Conservation (phyloP, 2,888 invertebrate genomes). For the Empis livida region DNA sequence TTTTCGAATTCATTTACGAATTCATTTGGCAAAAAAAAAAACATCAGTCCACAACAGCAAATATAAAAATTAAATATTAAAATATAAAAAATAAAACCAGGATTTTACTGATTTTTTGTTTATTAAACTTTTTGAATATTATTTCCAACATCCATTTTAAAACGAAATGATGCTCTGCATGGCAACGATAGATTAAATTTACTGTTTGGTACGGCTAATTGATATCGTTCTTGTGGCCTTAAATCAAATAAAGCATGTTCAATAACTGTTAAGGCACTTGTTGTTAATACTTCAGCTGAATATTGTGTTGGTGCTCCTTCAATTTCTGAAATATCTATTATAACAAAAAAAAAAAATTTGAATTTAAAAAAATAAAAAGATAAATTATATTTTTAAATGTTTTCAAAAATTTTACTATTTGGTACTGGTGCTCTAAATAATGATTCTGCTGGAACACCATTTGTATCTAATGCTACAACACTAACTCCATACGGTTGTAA, state of each 20-base stretch:
- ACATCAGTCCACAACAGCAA: no score
- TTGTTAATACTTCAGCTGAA: constrained; percentile 48
- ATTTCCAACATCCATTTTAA: constrained; percentile 12
- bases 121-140: constrained; percentile 1
- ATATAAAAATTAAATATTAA: no score
- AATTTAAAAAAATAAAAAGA: background rate
- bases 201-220: constrained; percentile 27
- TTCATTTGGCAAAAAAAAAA: no score
- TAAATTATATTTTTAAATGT: background rate
- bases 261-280: constrained; percentile 45
- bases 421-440: constrained; percentile 52
- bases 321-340: constrained; percentile 29
- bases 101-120: no score
- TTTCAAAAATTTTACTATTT: constrained; percentile 34
- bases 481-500: constrained; percentile 56
- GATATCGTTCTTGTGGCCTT: constrained; percentile 40
- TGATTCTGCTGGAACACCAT: constrained; percentile 49
- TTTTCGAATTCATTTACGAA: no score
- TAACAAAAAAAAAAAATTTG: background rate
- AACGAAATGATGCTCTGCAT: constrained; percentile 34
- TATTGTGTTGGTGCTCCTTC: constrained; percentile 50
- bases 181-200: constrained; percentile 35
- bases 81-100: no score
- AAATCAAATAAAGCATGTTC: constrained; percentile 49
- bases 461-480: constrained; percentile 63